Conservation (phyloP, 1,140 invertebrate genomes). For the Brachystomella parvula region DNA sequence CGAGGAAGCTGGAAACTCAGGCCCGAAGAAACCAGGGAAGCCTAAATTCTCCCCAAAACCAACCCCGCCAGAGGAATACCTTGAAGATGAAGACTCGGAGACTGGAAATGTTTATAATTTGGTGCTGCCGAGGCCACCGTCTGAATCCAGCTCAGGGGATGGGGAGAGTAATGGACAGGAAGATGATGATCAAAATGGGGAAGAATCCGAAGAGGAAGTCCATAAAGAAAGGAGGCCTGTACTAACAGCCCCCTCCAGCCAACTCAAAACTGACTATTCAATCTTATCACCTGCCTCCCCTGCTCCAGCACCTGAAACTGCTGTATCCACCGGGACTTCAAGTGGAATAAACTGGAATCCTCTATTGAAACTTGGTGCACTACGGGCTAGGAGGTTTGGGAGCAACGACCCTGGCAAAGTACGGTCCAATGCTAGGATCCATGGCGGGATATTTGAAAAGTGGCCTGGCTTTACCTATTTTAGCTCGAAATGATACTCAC, state of each 20-base stretch:
- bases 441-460: constrained; percentile 41
- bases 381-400: constrained; percentile 38
- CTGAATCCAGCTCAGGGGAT: not conserved
- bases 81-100: constrained; percentile 5
- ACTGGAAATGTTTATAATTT: constrained; percentile 8
- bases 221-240: constrained; percentile 9
- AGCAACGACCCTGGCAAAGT: constrained; percentile 38
- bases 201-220: constrained; percentile 12
- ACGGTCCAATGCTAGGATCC: constrained; percentile 39
- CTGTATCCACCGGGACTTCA: constrained; percentile 12
- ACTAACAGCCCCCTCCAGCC: not conserved
- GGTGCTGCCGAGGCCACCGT: not conserved
- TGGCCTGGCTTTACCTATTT: constrained; percentile 21
- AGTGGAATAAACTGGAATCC: constrained; percentile 30
- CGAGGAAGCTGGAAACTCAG: not conserved
- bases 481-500: constrained; percentile 39
- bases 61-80: not conserved
- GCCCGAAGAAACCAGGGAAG: not conserved
- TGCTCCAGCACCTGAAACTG: not conserved
- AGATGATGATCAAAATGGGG: constrained; percentile 11
- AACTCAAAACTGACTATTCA: not conserved
- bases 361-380: constrained; percentile 32
- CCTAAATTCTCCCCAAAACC: no score
- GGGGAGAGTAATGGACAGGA: not conserved
- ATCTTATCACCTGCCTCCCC: not conserved